A percentile compares a stretch with the other conserved stretches of the same genome.
phyloP scores from a whole-genome alignment of 1,140 invertebrate species.

The fruit fly (Drosophila melanogaster) region DNA sequence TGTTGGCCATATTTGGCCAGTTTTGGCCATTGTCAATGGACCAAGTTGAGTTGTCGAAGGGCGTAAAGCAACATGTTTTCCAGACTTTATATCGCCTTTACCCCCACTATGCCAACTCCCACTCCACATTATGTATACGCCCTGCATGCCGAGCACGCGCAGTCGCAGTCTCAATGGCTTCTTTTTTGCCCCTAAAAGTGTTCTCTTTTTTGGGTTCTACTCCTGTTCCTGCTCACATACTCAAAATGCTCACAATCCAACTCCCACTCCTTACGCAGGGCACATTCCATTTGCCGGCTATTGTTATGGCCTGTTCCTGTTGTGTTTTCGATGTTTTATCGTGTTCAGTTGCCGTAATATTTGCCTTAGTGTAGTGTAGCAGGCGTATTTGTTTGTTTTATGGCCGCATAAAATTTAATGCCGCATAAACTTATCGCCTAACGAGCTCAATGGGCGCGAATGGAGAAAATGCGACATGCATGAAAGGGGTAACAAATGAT shows the following conservation, averaged over 20 bases:
- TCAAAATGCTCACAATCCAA: neutral
- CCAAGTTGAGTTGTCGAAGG: conserved; percentile 72
- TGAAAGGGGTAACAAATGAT: too few species aligned
- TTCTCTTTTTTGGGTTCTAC: conserved; percentile 12
- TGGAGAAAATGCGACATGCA: conserved; percentile 13
- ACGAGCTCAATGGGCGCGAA: conserved; percentile 66
- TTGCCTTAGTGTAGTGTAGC: conserved; percentile 44
- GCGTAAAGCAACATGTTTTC: conserved; percentile 73
- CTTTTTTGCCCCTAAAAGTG: conserved; percentile 4
- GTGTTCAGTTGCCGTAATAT: conserved; percentile 74
- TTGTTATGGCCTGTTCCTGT: conserved; percentile 46
- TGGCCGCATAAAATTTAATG: conserved; percentile 81
- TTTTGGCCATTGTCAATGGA: conserved; percentile 42
- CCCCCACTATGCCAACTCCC: neutral
- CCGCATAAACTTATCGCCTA: conserved; percentile 81
- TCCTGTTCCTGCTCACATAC: neutral
- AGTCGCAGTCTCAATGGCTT: conserved; percentile 10
- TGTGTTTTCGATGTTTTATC: conserved; percentile 45
- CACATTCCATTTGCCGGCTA: conserved; percentile 33
- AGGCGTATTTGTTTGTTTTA: conserved; percentile 78
- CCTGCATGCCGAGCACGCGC: conserved; percentile 30
- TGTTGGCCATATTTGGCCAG: conserved; percentile 52
- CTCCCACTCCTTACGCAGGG: neutral
- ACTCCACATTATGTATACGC: conserved; percentile 41
- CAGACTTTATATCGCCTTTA: neutral